These are phyloP conservation scores for Neria commutata DNA, from an alignment of 2,888 invertebrate species.

Conservation along the genomic window DNA sequence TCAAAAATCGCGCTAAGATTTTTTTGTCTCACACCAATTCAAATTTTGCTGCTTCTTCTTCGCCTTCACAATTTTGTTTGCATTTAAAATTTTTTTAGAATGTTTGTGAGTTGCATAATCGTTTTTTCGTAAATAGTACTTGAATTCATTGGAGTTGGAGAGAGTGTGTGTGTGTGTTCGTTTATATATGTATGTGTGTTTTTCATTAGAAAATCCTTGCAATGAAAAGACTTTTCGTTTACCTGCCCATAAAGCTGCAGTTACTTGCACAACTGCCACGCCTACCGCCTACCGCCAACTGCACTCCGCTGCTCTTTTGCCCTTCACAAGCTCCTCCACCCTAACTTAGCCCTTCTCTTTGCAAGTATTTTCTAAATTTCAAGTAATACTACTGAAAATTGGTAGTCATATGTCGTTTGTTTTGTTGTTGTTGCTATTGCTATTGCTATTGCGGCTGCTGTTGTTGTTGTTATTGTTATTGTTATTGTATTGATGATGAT, in stretches of 20 bases:
- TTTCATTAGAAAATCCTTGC: too few species aligned
- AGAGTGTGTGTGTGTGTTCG: too few species aligned
- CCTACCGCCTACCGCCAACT: neutral
- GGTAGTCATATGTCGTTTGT: constrained; percentile 59
- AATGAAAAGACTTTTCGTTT: too few species aligned
- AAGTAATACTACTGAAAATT: constrained; percentile 58
- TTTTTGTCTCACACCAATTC: constrained; percentile 43
- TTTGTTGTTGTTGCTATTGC: constrained; percentile 40
- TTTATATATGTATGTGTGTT: too few species aligned
- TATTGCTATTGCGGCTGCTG: constrained; percentile 25
- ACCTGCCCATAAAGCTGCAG: too few species aligned
- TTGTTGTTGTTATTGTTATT: constrained; percentile 21
- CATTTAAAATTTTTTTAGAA: constrained; percentile 21
- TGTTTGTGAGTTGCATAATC: constrained; percentile 16
- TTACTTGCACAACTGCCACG: too few species aligned
- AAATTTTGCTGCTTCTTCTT: neutral
- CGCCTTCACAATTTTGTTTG: constrained; percentile 21
- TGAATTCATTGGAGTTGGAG: too few species aligned
- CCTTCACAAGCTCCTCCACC: constrained; percentile 23
- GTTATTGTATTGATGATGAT: too few species aligned
- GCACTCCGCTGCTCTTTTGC: constrained; percentile 9
- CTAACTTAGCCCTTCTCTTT: constrained; percentile 40
- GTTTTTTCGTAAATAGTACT: neutral
- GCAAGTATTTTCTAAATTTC: constrained; percentile 48
- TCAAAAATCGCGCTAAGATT: too few species aligned